A percentile compares a stretch with the other conserved stretches of the same genome.
phyloP scores from a whole-genome alignment of 1,140 invertebrate genomes.

The Pomacea maculata region DNA sequence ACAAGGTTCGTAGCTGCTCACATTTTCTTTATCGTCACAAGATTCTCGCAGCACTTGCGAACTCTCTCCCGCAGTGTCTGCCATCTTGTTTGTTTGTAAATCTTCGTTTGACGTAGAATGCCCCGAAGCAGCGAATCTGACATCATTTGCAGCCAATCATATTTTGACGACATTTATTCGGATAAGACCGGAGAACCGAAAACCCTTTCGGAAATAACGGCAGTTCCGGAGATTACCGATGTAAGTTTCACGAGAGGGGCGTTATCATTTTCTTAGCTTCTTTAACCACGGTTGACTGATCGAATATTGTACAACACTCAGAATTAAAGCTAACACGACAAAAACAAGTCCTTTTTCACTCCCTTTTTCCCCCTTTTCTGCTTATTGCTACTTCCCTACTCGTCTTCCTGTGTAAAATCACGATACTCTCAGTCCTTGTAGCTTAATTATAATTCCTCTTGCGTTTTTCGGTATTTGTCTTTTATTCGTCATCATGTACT shows the following conservation, averaged over 20 bases:
- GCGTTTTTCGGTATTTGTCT: no score
- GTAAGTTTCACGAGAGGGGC: neutral
- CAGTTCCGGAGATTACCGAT: constrained; percentile 18
- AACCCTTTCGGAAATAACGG: neutral
- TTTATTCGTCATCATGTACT: no score
- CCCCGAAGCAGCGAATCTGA: constrained; percentile 26
- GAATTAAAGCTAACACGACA: no score
- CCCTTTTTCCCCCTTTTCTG: no score
- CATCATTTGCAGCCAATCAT: constrained; percentile 32
- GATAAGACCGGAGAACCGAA: constrained; percentile 1
- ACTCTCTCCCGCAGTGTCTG: constrained; percentile 43
- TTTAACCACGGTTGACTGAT: no score
- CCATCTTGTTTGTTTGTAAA: constrained; percentile 61
- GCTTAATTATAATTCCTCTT: no score
- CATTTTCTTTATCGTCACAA: constrained; percentile 53
- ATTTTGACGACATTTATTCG: constrained; percentile 15
- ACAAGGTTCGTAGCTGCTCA: constrained; percentile 53
- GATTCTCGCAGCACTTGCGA: constrained; percentile 41
- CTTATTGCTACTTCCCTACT: no score
- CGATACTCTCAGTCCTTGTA: no score
- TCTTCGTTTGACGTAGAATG: constrained; percentile 30
- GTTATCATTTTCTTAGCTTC: neutral
- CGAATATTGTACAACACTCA: no score
- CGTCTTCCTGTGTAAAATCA: no score
- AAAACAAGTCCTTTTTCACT: no score